Evolutionary conservation across 2,113 vertebrate genomes (phyloP).

Genomic region (Phaethon lepturus): DNA sequence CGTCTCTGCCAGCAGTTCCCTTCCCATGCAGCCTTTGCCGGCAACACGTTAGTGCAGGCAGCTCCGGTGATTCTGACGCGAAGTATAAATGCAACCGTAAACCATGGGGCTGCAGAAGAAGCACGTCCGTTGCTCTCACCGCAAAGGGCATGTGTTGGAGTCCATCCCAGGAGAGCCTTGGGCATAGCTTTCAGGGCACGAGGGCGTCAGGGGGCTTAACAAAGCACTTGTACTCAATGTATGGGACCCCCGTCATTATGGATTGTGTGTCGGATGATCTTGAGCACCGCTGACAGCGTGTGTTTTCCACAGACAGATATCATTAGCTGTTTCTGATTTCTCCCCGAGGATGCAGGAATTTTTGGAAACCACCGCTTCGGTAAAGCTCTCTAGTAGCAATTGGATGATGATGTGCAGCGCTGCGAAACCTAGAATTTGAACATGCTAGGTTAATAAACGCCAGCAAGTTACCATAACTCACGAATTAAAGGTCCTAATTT

Average conservation of each 20-base stretch:
- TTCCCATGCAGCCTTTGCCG: neutral
- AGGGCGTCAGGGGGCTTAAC: neutral
- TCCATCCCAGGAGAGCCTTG: neutral
- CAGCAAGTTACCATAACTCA: conserved; percentile 23
- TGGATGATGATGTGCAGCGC: neutral
- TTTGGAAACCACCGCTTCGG: neutral
- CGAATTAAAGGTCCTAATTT: conserved; percentile 61
- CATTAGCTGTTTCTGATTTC: neutral
- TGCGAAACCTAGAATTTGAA: conserved; percentile 14
- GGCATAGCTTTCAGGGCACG: neutral
- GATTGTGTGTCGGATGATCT: neutral
- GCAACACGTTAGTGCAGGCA: neutral
- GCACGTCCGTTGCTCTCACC: neutral
- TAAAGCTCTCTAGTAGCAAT: neutral
- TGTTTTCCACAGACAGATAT: neutral
- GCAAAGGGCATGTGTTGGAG: neutral
- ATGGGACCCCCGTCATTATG: neutral
- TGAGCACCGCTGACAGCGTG: accelerated
- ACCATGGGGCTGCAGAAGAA: neutral
- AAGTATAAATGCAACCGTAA: neutral
- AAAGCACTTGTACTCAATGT: accelerated
- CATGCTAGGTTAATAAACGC: neutral
- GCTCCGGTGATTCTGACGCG: neutral
- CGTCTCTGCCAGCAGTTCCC: neutral
- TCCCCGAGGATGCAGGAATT: neutral